These are phyloP conservation scores for Solea senegalensis DNA, from an alignment of 2,113 vertebrate species.

Conservation along the genomic window DNA sequence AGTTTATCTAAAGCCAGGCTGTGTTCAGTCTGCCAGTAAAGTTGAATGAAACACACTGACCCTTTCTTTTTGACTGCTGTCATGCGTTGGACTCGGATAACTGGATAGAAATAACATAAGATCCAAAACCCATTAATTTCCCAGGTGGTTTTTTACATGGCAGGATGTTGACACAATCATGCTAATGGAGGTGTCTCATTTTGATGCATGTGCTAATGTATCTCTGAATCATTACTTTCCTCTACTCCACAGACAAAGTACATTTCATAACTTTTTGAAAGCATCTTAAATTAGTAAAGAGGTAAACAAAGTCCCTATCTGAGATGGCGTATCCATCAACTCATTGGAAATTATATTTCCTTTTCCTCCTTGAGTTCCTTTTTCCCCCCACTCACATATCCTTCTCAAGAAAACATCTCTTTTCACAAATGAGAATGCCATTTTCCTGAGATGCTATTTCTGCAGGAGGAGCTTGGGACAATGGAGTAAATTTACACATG, in stretches of 20 bases:
- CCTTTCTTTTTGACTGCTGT: background rate
- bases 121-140: slow-evolving; percentile 6
- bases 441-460: slow-evolving; percentile 12
- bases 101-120: background rate
- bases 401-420: slow-evolving; percentile 35
- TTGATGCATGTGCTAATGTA: slow-evolving; percentile 57
- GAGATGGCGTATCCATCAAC: slow-evolving; percentile 9
- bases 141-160: slow-evolving; percentile 2
- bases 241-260: slow-evolving; percentile 26
- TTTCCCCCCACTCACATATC: background rate
- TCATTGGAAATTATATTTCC: slow-evolving; percentile 19
- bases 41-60: background rate
- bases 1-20: no score
- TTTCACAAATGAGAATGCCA: slow-evolving; percentile 6
- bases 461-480: slow-evolving; percentile 50
- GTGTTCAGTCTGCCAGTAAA: no score
- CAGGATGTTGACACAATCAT: slow-evolving; percentile 47
- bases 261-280: slow-evolving; percentile 54
- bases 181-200: slow-evolving; percentile 60
- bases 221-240: slow-evolving; percentile 48
- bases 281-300: slow-evolving; percentile 50
- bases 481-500: slow-evolving; percentile 70
- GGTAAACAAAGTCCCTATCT: slow-evolving; percentile 44
- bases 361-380: slow-evolving; percentile 5
- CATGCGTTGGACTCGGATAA: slow-evolving; percentile 10